Percentiles rank a stretch among this genome's conserved stretches.
Conservation (phyloP, 2,888 invertebrate species). For the Seira musarum region DNA sequence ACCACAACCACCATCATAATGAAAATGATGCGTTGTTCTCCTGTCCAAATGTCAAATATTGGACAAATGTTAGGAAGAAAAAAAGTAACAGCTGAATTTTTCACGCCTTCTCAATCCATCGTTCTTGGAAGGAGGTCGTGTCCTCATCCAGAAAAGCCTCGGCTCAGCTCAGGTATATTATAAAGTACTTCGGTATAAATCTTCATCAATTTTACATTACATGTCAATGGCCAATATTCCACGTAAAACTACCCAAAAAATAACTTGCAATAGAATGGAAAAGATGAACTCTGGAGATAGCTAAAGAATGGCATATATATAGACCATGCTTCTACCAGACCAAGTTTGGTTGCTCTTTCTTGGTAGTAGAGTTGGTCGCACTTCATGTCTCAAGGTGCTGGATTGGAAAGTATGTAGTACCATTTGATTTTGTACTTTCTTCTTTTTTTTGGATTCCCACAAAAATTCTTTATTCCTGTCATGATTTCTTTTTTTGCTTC, state of each 20-base stretch:
- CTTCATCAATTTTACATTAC: slow-evolving; percentile 15
- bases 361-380: background rate
- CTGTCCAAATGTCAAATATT: slow-evolving; percentile 6
- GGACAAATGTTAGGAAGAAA: background rate
- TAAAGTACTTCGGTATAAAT: slow-evolving; percentile 1
- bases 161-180: background rate
- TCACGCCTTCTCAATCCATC: slow-evolving; percentile 4
- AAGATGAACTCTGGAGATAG: slow-evolving; percentile 3
- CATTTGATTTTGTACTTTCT: background rate
- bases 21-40: slow-evolving; percentile 10
- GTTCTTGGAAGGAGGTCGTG: background rate
- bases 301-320: background rate
- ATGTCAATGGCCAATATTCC: slow-evolving; percentile 8
- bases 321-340: background rate
- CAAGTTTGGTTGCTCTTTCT: too few relatives aligned
- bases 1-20: background rate
- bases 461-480: slow-evolving; percentile 3
- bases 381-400: slow-evolving; percentile 9
- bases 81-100: background rate
- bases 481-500: background rate
- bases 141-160: background rate
- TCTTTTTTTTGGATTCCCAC: background rate
- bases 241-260: background rate
- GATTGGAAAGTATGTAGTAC: background rate
- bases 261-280: background rate